These are phyloP conservation scores for Cephalopterus ornatus DNA, from an alignment of 2,113 vertebrate species.

Conservation along the genomic window DNA sequence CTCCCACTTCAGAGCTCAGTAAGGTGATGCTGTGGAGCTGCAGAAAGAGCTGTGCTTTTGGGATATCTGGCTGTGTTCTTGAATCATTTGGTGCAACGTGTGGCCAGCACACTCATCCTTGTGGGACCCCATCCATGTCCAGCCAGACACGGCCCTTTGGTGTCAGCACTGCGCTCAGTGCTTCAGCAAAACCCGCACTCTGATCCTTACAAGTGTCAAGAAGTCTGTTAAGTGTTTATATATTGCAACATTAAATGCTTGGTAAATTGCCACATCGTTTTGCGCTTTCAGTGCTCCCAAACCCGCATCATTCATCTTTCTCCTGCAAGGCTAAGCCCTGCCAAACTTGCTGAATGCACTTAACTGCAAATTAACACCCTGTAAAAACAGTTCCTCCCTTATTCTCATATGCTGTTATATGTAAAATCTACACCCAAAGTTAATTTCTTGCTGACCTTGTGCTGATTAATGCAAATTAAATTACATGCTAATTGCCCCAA, in stretches of 20 bases:
- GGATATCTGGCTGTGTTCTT: background rate
- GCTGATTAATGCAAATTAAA: slow-evolving; percentile 74
- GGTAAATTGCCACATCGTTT: slow-evolving; percentile 31
- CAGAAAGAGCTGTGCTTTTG: background rate
- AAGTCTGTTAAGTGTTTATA: slow-evolving; percentile 12
- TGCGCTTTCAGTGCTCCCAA: background rate
- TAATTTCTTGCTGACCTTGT: slow-evolving; percentile 70
- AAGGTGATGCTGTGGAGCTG: background rate
- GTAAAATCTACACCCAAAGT: slow-evolving; percentile 62
- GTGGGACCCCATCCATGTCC: background rate
- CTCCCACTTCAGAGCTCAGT: background rate
- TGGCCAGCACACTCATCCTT: accelerated
- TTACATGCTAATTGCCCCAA: slow-evolving; percentile 71
- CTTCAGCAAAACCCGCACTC: background rate
- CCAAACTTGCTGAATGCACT: slow-evolving; percentile 25
- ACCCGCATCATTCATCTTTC: background rate
- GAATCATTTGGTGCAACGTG: background rate
- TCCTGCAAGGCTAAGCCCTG: slow-evolving; percentile 4
- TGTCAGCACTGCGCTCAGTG: background rate
- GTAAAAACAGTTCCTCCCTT: slow-evolving; percentile 4
- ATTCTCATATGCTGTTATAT: slow-evolving; percentile 6
- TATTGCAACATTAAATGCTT: slow-evolving; percentile 22
- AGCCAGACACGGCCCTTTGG: background rate
- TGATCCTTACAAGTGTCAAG: slow-evolving; percentile 1
- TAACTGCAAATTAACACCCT: slow-evolving; percentile 34